Percentiles rank a stretch among this genome's conserved stretches.
phyloP scores from a whole-genome alignment of 2,797 vertebrate genomes.

The Coendou prehensilis region DNA sequence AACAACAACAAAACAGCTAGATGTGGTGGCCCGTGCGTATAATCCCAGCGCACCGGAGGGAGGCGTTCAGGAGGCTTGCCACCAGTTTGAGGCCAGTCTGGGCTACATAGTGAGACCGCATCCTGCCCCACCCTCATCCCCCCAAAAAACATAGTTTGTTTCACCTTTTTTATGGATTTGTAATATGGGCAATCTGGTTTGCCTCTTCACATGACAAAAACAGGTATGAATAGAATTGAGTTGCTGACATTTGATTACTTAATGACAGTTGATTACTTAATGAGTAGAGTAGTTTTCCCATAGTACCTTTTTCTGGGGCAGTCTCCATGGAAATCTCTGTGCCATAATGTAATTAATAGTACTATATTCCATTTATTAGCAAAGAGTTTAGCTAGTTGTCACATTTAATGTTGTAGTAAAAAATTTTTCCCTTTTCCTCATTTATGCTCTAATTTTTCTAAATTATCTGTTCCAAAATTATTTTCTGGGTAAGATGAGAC shows the following conservation, averaged over 20 bases:
- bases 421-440: constrained; percentile 11
- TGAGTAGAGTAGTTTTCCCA: constrained; percentile 18
- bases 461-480: constrained; percentile 22
- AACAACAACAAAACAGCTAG: not conserved
- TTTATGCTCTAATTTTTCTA: constrained; percentile 34
- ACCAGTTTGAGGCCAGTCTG: not conserved
- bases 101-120: not conserved
- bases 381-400: constrained; percentile 19
- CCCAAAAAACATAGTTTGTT: not conserved
- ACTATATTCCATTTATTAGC: not conserved
- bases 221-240: not conserved
- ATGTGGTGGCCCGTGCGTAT: not conserved
- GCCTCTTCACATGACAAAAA: not conserved
- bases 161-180: not conserved
- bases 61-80: not conserved
- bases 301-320: constrained; percentile 18
- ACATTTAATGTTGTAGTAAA: constrained; percentile 20
- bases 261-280: constrained; percentile 20
- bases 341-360: not conserved
- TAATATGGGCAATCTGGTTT: constrained; percentile 30
- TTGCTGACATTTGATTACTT: constrained; percentile 35
- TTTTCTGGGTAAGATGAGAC: constrained; percentile 38
- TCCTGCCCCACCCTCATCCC: not conserved
- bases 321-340: constrained; percentile 6
- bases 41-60: not conserved